phyloP scores from a whole-genome alignment of 1,140 invertebrate genomes.

The Dryas iulia region DNA sequence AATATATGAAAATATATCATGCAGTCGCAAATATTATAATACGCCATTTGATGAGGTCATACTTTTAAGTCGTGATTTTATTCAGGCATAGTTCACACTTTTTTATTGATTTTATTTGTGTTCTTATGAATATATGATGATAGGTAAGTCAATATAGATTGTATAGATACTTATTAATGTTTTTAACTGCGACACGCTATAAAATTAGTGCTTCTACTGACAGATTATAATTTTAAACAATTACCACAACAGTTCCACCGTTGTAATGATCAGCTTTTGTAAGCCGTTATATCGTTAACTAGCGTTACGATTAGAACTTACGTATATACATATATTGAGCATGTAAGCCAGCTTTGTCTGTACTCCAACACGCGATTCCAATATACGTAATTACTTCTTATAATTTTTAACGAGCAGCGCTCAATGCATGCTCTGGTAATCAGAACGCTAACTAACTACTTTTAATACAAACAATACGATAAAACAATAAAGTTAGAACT shows the following conservation, averaged over 20 bases:
- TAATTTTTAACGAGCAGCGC: background rate
- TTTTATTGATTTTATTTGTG: conserved; percentile 4
- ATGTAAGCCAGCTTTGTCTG: conserved; percentile 1
- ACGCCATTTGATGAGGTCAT: background rate
- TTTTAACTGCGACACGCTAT: background rate
- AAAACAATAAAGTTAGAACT: no score
- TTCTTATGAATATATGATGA: background rate
- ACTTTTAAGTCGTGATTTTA: background rate
- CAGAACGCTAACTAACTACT: background rate
- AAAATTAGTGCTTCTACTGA: background rate
- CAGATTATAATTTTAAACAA: conserved; percentile 17
- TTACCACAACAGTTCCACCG: conserved; percentile 20
- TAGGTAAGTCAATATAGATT: background rate
- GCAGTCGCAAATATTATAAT: conserved; percentile 4
- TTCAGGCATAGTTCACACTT: conserved; percentile 15
- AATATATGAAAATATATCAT: conserved; percentile 4
- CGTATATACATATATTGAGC: conserved; percentile 5
- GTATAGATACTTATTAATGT: background rate
- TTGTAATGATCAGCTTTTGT: conserved; percentile 19
- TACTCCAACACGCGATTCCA: background rate
- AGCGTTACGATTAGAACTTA: conserved; percentile 16
- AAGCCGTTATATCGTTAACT: conserved; percentile 11
- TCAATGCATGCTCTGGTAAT: background rate
- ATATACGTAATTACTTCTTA: conserved; percentile 7
- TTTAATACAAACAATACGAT: background rate